Evolutionary conservation across 1,140 invertebrate species (phyloP).

Genomic region (Lethrus apterus): DNA sequence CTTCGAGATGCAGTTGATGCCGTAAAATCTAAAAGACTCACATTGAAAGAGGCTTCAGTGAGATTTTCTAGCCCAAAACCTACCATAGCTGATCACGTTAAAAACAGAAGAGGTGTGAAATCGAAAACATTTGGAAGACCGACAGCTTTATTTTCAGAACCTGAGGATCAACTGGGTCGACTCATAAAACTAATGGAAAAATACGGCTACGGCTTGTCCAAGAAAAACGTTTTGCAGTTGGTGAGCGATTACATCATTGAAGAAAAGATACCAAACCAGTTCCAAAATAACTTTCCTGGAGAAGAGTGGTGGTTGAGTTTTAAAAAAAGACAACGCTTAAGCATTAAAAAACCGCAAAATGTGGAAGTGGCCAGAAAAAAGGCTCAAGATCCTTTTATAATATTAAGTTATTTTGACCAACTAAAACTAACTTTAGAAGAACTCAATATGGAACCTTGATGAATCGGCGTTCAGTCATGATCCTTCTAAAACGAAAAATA

Average conservation of each 20-base stretch:
- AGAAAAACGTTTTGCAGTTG: conserved; percentile 17
- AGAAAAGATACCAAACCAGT: conserved; percentile 20
- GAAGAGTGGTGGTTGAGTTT: conserved; percentile 34
- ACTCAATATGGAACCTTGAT: background rate
- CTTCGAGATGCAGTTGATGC: background rate
- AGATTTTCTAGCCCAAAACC: background rate
- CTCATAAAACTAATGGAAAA: conserved; percentile 27
- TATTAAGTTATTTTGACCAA: background rate
- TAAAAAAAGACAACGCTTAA: conserved; percentile 22
- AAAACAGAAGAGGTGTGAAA: background rate
- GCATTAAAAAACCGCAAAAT: conserved; percentile 36
- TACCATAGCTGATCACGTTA: conserved; percentile 4
- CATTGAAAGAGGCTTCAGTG: no score
- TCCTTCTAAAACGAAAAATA: conserved; percentile 7
- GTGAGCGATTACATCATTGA: conserved; percentile 27
- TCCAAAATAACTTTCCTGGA: conserved; percentile 34
- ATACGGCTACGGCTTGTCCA: conserved; percentile 20
- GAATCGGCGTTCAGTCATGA: background rate
- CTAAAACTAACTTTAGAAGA: no score
- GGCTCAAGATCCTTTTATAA: background rate
- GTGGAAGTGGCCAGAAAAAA: conserved; percentile 22
- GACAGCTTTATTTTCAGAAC: conserved; percentile 17
- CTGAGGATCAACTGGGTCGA: conserved; percentile 24
- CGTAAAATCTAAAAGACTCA: background rate
- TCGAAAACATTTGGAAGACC: background rate